Evolutionary conservation across 2,888 invertebrate species (phyloP).

Genomic region (Pollenia labialis): DNA sequence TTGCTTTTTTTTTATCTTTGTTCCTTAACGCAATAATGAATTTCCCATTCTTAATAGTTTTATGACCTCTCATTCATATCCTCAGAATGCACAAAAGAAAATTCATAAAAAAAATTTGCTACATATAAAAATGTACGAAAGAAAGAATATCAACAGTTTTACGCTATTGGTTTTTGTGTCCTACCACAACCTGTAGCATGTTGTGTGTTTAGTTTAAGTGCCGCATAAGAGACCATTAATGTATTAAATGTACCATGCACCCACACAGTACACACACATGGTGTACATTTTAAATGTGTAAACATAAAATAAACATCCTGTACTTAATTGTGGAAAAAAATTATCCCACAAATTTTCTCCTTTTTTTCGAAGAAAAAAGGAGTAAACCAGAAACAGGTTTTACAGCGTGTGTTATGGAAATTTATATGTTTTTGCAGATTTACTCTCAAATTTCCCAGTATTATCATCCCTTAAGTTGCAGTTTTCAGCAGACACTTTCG

Average conservation of each 20-base stretch:
- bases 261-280: neutral
- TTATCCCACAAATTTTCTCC: neutral
- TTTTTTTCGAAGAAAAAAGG: neutral
- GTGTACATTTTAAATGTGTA: neutral
- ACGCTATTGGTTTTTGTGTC: conserved; percentile 61
- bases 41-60: conserved; percentile 57
- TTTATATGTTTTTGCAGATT: conserved; percentile 12
- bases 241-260: conserved; percentile 41
- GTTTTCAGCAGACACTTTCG: conserved; percentile 50
- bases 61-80: conserved; percentile 54
- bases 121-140: neutral
- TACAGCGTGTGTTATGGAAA: conserved; percentile 17
- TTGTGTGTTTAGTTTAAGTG: conserved; percentile 64
- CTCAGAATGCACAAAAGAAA: conserved; percentile 45
- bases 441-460: conserved; percentile 59
- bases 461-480: conserved; percentile 14
- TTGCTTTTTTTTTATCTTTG: neutral
- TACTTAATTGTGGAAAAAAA: neutral
- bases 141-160: conserved; percentile 62
- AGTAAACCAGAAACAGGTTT: neutral
- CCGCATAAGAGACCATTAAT: conserved; percentile 49
- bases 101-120: neutral
- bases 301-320: conserved; percentile 7
- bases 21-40: conserved; percentile 26
- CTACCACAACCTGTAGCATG: conserved; percentile 76